Percentiles rank a stretch among this genome's conserved stretches.
Conservation (phyloP, 2,888 invertebrate species). For the Drosophila kanekoi region DNA sequence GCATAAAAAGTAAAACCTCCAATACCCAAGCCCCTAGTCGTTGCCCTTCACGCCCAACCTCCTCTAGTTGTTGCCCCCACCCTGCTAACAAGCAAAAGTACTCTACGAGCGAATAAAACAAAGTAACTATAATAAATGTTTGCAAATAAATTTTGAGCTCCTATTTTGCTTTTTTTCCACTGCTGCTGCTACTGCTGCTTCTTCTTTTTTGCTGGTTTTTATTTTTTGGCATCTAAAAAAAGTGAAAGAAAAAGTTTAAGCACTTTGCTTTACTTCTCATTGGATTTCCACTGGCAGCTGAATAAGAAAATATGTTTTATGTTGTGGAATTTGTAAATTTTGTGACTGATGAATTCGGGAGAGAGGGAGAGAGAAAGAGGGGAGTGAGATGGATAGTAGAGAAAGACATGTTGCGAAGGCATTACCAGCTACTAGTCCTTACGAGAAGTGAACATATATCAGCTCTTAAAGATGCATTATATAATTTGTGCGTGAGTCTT, state of each 20-base stretch:
- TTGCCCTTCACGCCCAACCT: background rate
- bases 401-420: conserved; percentile 20
- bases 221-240: conserved; percentile 57
- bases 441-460: conserved; percentile 5
- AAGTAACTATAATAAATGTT: conserved; percentile 81
- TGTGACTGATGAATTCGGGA: conserved; percentile 66
- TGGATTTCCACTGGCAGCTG: conserved; percentile 11
- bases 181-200: background rate
- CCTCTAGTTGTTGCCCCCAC: background rate
- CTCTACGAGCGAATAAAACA: conserved; percentile 71
- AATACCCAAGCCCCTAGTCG: background rate
- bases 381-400: background rate
- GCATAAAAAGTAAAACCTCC: conserved; percentile 61
- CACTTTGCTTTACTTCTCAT: conserved; percentile 58
- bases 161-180: conserved; percentile 42
- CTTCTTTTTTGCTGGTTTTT: conserved; percentile 15
- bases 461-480: conserved; percentile 11
- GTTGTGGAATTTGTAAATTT: conserved; percentile 72
- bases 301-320: conserved; percentile 77
- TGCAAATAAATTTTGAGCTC: conserved; percentile 79
- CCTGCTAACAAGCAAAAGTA: conserved; percentile 64
- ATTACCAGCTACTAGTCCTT: conserved; percentile 20
- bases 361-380: background rate
- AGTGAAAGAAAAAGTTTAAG: conserved; percentile 66
- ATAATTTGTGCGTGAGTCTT: conserved; percentile 6